Evolutionary conservation across 2,888 invertebrate species (phyloP), one percentile per base, ranked within the genome.

Genomic region (Morpho helenor): DNA sequence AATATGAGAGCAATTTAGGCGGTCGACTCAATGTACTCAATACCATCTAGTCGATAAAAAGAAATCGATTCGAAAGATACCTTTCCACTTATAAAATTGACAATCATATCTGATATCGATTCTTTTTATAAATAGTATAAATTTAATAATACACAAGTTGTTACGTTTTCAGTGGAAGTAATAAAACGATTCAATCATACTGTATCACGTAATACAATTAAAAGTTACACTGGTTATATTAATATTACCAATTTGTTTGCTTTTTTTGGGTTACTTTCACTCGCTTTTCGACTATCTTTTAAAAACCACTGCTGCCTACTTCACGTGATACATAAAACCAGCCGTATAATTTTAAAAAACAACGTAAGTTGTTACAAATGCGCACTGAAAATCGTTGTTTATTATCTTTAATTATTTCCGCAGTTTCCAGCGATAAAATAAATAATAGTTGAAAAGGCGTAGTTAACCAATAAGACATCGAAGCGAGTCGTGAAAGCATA

Each of bases 401-500:
- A 10, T 42, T 10, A 31, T 31, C 31, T 49, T 55, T 52, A 56
- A 47, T 49, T 50, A 50, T 48, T 58, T 56, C 52, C 50, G 52
- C 31, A 58, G 40, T 50, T 42, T 7, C 7, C 22, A 52, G 46
- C 45, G 44, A 50, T 52, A 56, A 49, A 49, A 50, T 56, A 59
- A 52, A 52, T 56, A 49, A 49, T 16, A 46, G 39, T 56, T 49
- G 47, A 61, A 61, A 56, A 49, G 56, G 44, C 52, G 44, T 51
- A 49, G 58, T 58, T 51, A 53, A 53, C 42, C 44, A 48, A 62
- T 57, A 52, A 53, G 9, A 59, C 45, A 55, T 55, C 23, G 55
- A 62, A 57, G 42, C 56, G 61, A 61, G 63, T n/a, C 55, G 63
- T 70, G 60, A 72, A 72, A 70, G 67, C 64, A 62, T 66, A 67